Conservation (phyloP, 2,113 vertebrate species). For the Orientallactaga bullata region DNA sequence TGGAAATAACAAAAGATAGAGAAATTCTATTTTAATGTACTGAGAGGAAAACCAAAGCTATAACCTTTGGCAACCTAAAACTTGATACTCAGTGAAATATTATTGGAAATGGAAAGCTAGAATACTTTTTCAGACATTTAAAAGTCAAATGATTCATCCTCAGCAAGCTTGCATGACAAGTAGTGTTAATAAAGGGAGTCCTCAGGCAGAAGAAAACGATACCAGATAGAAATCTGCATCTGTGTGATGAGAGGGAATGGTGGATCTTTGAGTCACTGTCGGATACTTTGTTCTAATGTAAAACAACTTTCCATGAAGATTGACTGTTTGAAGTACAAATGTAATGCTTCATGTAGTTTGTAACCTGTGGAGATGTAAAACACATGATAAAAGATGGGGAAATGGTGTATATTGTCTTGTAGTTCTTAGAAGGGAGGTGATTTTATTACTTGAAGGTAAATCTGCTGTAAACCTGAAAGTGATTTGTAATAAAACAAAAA, state of each 20-base stretch:
- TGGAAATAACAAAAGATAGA: background rate
- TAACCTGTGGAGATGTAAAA: background rate
- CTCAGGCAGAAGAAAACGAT: background rate
- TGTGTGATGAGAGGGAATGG: background rate
- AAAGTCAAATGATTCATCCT: background rate
- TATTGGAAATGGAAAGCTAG: background rate
- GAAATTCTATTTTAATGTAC: background rate
- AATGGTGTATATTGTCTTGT: background rate
- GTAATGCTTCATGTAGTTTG: background rate
- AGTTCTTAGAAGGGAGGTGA: background rate
- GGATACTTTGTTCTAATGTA: background rate
- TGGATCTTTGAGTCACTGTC: background rate
- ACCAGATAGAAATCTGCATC: background rate
- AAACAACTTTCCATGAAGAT: background rate
- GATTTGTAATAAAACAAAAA: slow-evolving; percentile 13
- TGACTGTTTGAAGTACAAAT: slow-evolving; percentile 35
- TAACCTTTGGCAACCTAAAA: background rate
- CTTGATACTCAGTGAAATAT: background rate
- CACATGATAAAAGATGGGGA: background rate
- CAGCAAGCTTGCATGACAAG: background rate
- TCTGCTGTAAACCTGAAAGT: slow-evolving; percentile 13
- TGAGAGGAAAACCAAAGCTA: background rate
- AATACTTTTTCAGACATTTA: background rate
- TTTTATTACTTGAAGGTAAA: background rate
- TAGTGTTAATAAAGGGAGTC: background rate